phyloP scores from a whole-genome alignment of 2,113 vertebrate species.

The Axis porcinus region DNA sequence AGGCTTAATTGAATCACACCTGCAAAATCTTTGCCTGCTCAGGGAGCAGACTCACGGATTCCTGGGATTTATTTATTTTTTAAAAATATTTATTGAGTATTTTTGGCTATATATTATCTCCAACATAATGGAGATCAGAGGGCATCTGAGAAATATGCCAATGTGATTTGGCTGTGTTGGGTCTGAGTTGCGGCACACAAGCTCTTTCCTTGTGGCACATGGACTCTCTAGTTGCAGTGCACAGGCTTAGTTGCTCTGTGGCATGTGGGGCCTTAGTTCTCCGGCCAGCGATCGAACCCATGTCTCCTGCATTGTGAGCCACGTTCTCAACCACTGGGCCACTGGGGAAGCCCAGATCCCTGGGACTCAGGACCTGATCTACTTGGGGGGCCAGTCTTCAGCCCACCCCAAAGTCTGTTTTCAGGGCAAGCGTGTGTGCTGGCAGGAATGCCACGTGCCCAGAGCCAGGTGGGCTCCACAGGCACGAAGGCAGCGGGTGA shows the following conservation, averaged over 20 bases:
- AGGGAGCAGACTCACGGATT: neutral
- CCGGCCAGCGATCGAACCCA: accelerated
- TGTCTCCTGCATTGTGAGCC: neutral
- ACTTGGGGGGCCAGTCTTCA: neutral
- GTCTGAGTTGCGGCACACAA: neutral
- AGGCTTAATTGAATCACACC: neutral
- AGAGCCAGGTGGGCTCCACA: neutral
- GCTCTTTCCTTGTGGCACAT: neutral
- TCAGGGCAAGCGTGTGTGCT: accelerated
- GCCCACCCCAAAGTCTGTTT: neutral
- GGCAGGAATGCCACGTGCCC: neutral
- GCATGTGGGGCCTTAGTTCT: neutral
- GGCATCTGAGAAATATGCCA: neutral
- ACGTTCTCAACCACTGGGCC: neutral
- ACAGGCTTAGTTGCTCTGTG: neutral
- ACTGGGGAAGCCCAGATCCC: neutral
- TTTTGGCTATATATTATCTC: neutral
- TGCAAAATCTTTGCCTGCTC: neutral
- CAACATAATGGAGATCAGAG: neutral
- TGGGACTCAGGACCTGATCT: neutral
- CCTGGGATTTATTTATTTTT: neutral
- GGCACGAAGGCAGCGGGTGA: neutral
- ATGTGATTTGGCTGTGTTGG: neutral
- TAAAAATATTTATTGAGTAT: neutral
- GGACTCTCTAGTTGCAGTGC: neutral